These are phyloP conservation scores for Myotis findleyi DNA, from an alignment of 2,797 vertebrate genomes.

Conservation along the genomic window DNA sequence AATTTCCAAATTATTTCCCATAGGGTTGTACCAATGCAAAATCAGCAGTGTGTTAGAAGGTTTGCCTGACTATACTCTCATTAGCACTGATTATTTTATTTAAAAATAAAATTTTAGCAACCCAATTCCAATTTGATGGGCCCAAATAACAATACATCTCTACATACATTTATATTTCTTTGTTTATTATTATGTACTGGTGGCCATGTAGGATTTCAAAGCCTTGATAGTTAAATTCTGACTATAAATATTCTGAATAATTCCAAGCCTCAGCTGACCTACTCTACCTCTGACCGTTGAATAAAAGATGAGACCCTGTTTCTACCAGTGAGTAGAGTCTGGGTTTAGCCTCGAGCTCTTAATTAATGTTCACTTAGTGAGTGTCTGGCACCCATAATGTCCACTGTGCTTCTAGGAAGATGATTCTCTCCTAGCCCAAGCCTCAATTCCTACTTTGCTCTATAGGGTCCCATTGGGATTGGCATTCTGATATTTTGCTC, in stretches of 20 bases:
- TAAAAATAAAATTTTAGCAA: neutral
- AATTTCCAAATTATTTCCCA: conserved; percentile 10
- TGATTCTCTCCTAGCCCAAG: neutral
- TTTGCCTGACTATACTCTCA: neutral
- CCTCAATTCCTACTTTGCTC: neutral
- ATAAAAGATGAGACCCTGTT: neutral
- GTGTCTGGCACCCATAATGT: too few species aligned
- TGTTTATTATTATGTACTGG: neutral
- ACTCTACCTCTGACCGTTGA: neutral
- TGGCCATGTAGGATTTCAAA: neutral
- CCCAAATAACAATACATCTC: neutral
- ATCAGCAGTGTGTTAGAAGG: neutral
- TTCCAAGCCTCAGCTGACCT: neutral
- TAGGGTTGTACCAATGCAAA: neutral
- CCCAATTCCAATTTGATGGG: neutral
- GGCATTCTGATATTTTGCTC: neutral
- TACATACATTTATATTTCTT: neutral
- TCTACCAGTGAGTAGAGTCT: neutral
- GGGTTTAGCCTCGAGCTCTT: neutral
- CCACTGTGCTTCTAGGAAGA: neutral
- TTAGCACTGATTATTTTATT: neutral
- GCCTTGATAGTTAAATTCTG: neutral
- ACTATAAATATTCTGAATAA: conserved; percentile 9
- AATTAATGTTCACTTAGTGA: neutral
- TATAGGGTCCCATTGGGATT: neutral